These are phyloP conservation scores for Pica pica DNA, from an alignment of 2,113 vertebrate genomes.

Conservation along the genomic window DNA sequence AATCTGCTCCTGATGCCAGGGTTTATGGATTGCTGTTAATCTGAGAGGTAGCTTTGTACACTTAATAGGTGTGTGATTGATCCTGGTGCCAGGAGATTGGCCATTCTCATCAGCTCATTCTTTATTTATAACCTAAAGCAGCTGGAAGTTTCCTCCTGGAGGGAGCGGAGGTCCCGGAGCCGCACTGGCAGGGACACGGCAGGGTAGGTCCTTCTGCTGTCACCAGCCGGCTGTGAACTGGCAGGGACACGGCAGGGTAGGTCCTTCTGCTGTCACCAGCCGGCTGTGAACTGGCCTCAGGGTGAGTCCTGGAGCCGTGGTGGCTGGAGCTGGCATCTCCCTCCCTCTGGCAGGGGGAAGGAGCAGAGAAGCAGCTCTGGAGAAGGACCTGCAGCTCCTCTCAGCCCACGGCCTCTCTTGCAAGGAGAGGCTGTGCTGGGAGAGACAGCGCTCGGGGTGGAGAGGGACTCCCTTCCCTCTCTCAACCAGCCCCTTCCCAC, in stretches of 20 bases:
- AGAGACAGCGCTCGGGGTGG: accelerated
- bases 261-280: background rate
- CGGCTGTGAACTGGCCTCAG: accelerated
- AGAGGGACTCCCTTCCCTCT: background rate
- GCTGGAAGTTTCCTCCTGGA: background rate
- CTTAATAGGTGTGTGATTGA: slow-evolving; percentile 30
- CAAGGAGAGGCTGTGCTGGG: background rate
- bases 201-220: background rate
- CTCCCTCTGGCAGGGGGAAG: accelerated
- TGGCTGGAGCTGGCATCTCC: accelerated
- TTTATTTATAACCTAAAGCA: slow-evolving; percentile 42
- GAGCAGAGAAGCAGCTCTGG: background rate
- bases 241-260: background rate
- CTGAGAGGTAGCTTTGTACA: slow-evolving; percentile 3
- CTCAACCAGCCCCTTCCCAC: background rate
- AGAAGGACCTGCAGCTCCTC: background rate
- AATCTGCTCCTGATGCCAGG: background rate
- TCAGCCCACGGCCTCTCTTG: accelerated
- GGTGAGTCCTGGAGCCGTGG: background rate
- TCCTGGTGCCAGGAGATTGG: background rate
- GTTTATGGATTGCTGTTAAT: slow-evolving; percentile 7
- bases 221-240: background rate
- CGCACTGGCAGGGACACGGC: accelerated
- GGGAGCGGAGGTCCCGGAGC: accelerated
- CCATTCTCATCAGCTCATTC: background rate